Percentiles rank a stretch among this genome's conserved stretches.
Conservation (phyloP, 2,888 invertebrate genomes). For the Selenia dentaria region DNA sequence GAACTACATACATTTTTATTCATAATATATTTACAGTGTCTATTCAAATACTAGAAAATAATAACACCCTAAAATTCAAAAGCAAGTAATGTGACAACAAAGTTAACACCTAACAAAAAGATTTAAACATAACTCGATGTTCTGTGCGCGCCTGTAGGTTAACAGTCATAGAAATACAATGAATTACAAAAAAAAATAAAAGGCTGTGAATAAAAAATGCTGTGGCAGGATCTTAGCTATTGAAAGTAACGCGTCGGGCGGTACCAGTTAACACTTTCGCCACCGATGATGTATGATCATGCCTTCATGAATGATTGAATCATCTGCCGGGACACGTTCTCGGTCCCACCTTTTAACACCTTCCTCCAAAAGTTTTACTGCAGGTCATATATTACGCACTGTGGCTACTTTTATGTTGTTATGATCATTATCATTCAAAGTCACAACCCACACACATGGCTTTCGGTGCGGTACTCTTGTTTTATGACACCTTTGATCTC, state of each 20-base stretch:
- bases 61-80: too few species aligned
- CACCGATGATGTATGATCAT: slow-evolving; percentile 79
- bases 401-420: slow-evolving; percentile 80
- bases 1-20: too few species aligned
- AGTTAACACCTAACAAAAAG: slow-evolving; percentile 43
- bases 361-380: slow-evolving; percentile 80
- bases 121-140: slow-evolving; percentile 36
- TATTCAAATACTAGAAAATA: too few species aligned
- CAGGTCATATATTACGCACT: slow-evolving; percentile 75
- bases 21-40: too few species aligned
- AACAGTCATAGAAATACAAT: slow-evolving; percentile 53
- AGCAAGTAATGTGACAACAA: background rate
- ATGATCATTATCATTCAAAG: slow-evolving; percentile 81
- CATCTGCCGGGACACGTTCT: slow-evolving; percentile 78
- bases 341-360: slow-evolving; percentile 79
- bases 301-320: slow-evolving; percentile 82
- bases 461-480: slow-evolving; percentile 45
- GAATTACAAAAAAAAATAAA: slow-evolving; percentile 64
- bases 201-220: slow-evolving; percentile 55
- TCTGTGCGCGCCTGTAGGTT: slow-evolving; percentile 35
- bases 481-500: slow-evolving; percentile 27
- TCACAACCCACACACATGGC: slow-evolving; percentile 70
- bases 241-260: slow-evolving; percentile 53
- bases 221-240: slow-evolving; percentile 54
- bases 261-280: slow-evolving; percentile 75